phyloP scores from a whole-genome alignment of 2,113 vertebrate species.

The Callaeas wilsoni region DNA sequence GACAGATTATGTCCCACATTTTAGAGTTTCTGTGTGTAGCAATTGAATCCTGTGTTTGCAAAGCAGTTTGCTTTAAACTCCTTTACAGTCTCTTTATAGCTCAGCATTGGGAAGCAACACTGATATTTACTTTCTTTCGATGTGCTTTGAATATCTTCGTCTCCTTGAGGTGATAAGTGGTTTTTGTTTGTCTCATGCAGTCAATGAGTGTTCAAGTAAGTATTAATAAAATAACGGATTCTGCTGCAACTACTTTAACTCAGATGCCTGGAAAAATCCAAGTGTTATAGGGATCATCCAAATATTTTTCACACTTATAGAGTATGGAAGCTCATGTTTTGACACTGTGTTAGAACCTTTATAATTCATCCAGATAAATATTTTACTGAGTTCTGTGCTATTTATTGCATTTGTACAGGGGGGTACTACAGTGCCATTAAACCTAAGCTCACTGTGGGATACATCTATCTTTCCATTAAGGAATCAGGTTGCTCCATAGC shows the following conservation, averaged over 20 bases:
- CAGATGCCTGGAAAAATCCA: neutral
- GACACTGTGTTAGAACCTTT: neutral
- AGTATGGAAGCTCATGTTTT: neutral
- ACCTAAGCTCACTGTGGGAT: neutral
- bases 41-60: neutral
- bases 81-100: neutral
- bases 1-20: neutral
- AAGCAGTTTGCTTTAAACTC: conserved; percentile 4
- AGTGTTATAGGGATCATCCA: neutral
- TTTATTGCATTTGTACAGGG: neutral
- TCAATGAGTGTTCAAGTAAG: neutral
- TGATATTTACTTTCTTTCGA: neutral
- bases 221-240: neutral
- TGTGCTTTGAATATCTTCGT: neutral
- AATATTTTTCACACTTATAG: neutral
- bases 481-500: neutral
- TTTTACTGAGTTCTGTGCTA: neutral
- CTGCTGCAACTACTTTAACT: neutral
- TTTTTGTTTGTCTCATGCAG: neutral
- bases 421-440: neutral
- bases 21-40: neutral
- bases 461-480: neutral
- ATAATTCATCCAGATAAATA: neutral
- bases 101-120: neutral
- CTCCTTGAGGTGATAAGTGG: neutral